These are phyloP conservation scores for Pluvialis apricaria DNA, from an alignment of 2,113 vertebrate species.

Conservation along the genomic window DNA sequence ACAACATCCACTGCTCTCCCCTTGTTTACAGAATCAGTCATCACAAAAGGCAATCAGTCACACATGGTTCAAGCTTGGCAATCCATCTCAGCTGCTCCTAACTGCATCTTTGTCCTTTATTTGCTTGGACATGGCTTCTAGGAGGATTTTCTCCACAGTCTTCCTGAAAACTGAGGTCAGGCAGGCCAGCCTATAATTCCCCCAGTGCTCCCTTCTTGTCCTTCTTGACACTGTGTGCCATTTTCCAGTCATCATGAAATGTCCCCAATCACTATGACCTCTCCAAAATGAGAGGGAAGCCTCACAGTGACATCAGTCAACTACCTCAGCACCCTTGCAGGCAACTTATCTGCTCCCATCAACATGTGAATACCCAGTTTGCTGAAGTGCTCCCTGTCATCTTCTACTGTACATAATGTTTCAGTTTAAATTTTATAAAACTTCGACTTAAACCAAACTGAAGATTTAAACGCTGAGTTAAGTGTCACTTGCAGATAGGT, in stretches of 20 bases:
- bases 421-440: not conserved
- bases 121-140: not conserved
- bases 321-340: not conserved
- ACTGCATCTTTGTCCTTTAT: not conserved
- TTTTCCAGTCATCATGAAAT: not conserved
- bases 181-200: not conserved
- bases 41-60: not conserved
- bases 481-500: not conserved
- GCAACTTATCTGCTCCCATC: not conserved
- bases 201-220: not conserved
- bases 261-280: not conserved
- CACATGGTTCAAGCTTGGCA: not conserved
- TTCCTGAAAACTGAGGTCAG: not conserved
- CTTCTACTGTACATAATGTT: not conserved
- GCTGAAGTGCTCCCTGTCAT: not conserved
- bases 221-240: not conserved
- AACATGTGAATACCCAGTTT: not conserved
- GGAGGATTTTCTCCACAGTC: not conserved
- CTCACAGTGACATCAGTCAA: not conserved
- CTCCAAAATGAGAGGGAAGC: not conserved
- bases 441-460: not conserved
- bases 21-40: not conserved
- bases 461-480: not conserved
- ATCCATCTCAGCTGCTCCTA: not conserved
- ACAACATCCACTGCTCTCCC: not conserved